A percentile compares a stretch with the other conserved stretches of the same genome.
Evolutionary conservation across 2,797 vertebrate genomes (phyloP).

Genomic region (Ceryle rudis): DNA sequence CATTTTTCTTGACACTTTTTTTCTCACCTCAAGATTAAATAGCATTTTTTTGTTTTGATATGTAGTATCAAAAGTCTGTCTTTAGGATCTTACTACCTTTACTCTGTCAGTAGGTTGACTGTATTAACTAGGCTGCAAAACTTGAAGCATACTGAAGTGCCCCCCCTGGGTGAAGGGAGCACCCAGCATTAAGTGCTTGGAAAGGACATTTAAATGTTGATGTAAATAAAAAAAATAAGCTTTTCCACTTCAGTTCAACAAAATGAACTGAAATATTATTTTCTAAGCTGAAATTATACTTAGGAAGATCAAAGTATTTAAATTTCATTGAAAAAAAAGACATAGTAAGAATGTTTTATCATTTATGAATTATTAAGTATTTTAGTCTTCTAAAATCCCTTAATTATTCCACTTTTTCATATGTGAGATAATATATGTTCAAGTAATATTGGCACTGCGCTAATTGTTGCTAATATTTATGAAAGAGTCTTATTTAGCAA

Average conservation of each 20-base stretch:
- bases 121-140: neutral
- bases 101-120: neutral
- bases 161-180: neutral
- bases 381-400: neutral
- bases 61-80: neutral
- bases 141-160: neutral
- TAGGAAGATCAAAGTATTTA: neutral
- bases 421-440: neutral
- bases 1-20: neutral
- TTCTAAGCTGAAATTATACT: neutral
- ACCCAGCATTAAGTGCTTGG: neutral
- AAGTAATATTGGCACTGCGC: neutral
- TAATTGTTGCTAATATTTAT: neutral
- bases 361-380: neutral
- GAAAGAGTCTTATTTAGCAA: neutral
- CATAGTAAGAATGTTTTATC: neutral
- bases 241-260: neutral
- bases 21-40: neutral
- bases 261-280: neutral
- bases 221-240: neutral
- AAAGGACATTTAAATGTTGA: neutral
- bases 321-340: neutral
- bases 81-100: neutral
- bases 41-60: neutral
- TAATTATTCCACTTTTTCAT: neutral